Evolutionary conservation across 2,888 invertebrate species (phyloP), one percentile per base, ranked within the genome.

Genomic region (Sisyra terminalis): DNA sequence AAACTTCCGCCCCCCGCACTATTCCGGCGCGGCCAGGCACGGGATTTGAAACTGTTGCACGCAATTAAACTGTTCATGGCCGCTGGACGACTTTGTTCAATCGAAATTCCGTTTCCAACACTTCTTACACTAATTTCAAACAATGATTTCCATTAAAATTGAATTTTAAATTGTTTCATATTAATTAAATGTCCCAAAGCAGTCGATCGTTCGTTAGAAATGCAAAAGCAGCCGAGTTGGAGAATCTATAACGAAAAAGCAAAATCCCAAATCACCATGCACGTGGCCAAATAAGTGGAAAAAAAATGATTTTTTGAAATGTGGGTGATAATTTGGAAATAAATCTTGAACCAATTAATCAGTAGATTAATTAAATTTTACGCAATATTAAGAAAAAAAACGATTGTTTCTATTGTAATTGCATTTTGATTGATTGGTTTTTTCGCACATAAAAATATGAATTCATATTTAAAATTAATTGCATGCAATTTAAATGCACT

Each of bases 1-100:
- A 41, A 37, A 7, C 40, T 55, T 1, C 60, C 60, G 45, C 62
- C 13, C 57, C 64, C 2, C 47, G 50, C 15, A 15, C 50, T 48
- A 29, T 55, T 54, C 42, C 55, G 57, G 45, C 58, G 53, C 3
- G 65, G 61, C 67, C 67, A 68, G 7, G 67, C 70, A 47, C 70
- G 68, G 59, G 78, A 80, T 57, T 80, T 79, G 65, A 75, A 81
- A 60, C 80, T 80, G 58, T 78, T 80, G 64, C 80, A 80, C 1
- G 78, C 77, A 46, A 82, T 78, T 46, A 81, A 64, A 45, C 79
- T 80, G 63, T 78, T 78, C 77, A 79, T 78, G 40, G 70, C 79
- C n/a, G 73, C 73, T 1, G 78, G 78, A 30, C 78, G 65, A 32
- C 72, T 71, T 47, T 70, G 67, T 53, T 79, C 79, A 50, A 78